A percentile compares a stretch with the other conserved stretches of the same genome.
phyloP scores from a whole-genome alignment of 2,888 invertebrate species.

The Diadegma fenestrale region DNA sequence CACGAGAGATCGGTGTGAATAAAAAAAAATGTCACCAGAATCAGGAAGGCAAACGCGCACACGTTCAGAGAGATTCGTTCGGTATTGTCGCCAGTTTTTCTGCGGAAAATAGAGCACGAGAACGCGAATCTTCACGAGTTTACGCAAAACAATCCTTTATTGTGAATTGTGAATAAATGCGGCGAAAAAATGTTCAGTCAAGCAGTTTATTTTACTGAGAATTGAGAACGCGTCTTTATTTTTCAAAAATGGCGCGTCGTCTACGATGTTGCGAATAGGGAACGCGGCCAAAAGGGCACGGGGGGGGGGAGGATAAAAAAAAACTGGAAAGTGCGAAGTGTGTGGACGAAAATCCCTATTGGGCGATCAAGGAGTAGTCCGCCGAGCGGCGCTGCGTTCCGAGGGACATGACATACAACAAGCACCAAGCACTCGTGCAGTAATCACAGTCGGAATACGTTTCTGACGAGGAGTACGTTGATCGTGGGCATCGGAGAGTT shows the following conservation, averaged over 20 bases:
- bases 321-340: conserved; percentile 34
- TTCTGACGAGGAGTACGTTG: conserved; percentile 75
- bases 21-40: background rate
- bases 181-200: background rate
- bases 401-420: conserved; percentile 76
- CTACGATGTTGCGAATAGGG: conserved; percentile 14
- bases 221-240: background rate
- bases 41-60: background rate
- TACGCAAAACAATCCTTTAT: background rate
- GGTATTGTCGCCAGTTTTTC: background rate
- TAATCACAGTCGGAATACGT: conserved; percentile 79
- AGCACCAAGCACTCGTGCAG: conserved; percentile 77
- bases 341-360: conserved; percentile 63
- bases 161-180: background rate
- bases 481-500: conserved; percentile 62
- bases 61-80: background rate
- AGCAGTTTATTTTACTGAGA: background rate
- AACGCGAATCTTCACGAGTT: background rate
- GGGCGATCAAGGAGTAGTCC: conserved; percentile 46
- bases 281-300: too few relatives aligned
- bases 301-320: conserved; percentile 5
- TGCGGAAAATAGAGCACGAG: background rate
- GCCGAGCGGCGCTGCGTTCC: conserved; percentile 74
- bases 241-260: background rate
- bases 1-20: background rate